Conservation (phyloP, 2,113 vertebrate genomes). For the Nymphicus hollandicus region DNA sequence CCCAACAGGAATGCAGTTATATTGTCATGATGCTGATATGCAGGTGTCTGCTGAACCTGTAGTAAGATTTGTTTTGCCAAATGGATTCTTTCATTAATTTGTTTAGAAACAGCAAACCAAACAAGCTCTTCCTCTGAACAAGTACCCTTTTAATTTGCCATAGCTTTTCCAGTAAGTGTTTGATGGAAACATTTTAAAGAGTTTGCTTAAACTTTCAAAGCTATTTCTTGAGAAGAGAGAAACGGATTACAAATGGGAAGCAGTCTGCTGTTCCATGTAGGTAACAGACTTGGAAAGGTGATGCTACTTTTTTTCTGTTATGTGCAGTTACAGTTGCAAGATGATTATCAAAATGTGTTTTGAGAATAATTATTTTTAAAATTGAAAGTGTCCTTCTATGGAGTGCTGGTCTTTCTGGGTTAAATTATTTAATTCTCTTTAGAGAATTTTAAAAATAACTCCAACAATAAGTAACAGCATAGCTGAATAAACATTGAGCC, state of each 20-base stretch:
- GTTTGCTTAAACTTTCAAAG: background rate
- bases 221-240: background rate
- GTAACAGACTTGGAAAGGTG: background rate
- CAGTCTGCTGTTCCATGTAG: background rate
- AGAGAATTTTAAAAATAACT: background rate
- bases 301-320: background rate
- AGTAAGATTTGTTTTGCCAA: background rate
- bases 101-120: background rate
- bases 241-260: background rate
- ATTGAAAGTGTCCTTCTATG: background rate
- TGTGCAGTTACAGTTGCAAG: background rate
- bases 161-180: background rate
- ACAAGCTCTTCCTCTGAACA: background rate
- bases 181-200: background rate
- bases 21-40: background rate
- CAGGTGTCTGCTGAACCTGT: background rate
- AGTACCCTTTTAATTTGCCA: background rate
- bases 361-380: background rate
- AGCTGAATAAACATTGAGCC: background rate
- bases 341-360: background rate
- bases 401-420: background rate
- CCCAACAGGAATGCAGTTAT: background rate
- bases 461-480: background rate
- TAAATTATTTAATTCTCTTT: background rate
- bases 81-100: background rate